Conservation (phyloP, 2,888 invertebrate species). For the Torymus texanus region DNA sequence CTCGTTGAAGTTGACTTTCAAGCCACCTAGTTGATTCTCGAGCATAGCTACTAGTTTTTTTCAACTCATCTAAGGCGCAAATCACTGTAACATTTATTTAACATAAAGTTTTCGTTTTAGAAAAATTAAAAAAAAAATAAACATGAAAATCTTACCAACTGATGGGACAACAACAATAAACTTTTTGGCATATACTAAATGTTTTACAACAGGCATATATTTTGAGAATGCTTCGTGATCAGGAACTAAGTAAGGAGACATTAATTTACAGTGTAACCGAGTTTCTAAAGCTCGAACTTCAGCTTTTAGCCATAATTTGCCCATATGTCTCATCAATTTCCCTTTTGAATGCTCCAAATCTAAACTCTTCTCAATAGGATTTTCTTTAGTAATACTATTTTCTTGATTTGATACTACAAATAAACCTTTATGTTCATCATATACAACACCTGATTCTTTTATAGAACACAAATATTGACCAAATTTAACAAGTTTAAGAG, state of each 20-base stretch:
- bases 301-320: constrained; percentile 91
- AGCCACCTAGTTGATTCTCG: constrained; percentile 96
- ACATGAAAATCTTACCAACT: constrained; percentile 80
- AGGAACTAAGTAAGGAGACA: constrained; percentile 92
- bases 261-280: constrained; percentile 78
- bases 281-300: constrained; percentile 91
- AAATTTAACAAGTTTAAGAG: constrained; percentile 87
- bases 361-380: constrained; percentile 57
- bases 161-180: constrained; percentile 93
- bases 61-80: constrained; percentile 90
- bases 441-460: constrained; percentile 81
- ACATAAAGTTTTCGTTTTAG: constrained; percentile 4
- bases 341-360: constrained; percentile 73
- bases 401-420: constrained; percentile 63
- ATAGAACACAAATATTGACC: constrained; percentile 82
- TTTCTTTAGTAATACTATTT: constrained; percentile 41
- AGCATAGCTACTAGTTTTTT: constrained; percentile 88
- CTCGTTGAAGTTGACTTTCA: constrained; percentile 89
- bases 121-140: constrained; percentile 18
- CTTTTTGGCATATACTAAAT: constrained; percentile 87
- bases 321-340: constrained; percentile 88
- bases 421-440: constrained; percentile 76
- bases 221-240: constrained; percentile 88
- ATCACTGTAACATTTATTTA: constrained; percentile 81
- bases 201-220: constrained; percentile 86